Percentiles rank a stretch among this genome's conserved stretches.
These are phyloP conservation scores for Agrochola lota DNA, from an alignment of 2,888 invertebrate genomes.

Conservation along the genomic window DNA sequence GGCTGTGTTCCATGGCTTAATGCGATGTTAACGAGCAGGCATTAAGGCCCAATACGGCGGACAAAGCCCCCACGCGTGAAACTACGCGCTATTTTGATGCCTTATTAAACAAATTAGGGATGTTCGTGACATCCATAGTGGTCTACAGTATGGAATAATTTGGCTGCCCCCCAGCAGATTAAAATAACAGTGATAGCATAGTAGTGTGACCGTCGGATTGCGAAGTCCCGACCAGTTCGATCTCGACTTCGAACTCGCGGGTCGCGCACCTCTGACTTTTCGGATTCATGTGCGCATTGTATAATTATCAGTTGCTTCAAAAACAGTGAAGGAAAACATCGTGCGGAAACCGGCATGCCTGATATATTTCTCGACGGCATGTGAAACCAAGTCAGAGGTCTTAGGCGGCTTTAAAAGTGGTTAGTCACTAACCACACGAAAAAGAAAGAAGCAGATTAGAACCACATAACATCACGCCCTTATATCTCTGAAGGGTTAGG, in stretches of 20 bases:
- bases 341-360: no score
- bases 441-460: constrained; percentile 1
- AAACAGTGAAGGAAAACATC: no score
- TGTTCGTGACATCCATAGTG: constrained; percentile 31
- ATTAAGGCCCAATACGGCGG: constrained; percentile 66
- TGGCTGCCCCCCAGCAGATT: not conserved
- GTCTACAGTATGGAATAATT: constrained; percentile 21
- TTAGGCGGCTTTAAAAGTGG: no score
- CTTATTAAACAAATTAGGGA: constrained; percentile 59
- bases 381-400: no score
- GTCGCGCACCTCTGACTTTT: no score
- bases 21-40: constrained; percentile 74
- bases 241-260: no score
- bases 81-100: constrained; percentile 63
- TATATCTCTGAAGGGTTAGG: not conserved
- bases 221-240: no score
- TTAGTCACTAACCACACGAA: no score
- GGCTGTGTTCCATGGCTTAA: constrained; percentile 70
- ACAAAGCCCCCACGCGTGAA: constrained; percentile 56
- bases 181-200: not conserved
- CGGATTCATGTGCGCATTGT: no score
- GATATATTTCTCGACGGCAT: no score
- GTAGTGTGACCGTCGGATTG: no score
- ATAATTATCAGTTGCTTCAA: no score
- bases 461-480: constrained; percentile 1